phyloP scores from a whole-genome alignment of 2,888 invertebrate genomes.

The Mystacides longicornis region DNA sequence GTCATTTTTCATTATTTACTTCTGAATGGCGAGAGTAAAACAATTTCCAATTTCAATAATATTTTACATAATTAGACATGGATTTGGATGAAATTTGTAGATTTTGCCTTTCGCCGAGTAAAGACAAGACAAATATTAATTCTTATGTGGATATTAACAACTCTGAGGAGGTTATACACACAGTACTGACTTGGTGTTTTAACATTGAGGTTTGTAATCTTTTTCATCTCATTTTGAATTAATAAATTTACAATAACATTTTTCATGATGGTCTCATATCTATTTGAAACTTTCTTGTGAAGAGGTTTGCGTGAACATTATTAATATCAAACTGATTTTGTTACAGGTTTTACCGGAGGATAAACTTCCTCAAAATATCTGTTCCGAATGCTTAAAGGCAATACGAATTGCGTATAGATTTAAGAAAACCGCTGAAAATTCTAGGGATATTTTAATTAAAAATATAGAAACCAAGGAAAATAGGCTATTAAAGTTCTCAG shows the following conservation, averaged over 20 bases:
- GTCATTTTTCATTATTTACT: too few species aligned
- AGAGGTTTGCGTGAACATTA: neutral
- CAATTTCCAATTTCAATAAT: too few species aligned
- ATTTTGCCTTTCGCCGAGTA: constrained; percentile 37
- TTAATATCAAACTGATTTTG: neutral
- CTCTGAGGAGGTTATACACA: neutral
- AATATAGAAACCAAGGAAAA: constrained; percentile 12
- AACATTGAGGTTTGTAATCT: neutral
- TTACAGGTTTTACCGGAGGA: constrained; percentile 34
- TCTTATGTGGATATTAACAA: constrained; percentile 31
- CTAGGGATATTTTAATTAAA: constrained; percentile 34
- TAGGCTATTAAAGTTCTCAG: neutral
- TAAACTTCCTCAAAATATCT: constrained; percentile 37
- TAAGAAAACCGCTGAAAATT: constrained; percentile 41
- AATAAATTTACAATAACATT: neutral
- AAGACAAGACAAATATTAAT: constrained; percentile 39
- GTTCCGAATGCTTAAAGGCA: constrained; percentile 43
- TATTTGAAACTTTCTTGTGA: neutral
- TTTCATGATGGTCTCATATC: neutral
- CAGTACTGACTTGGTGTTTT: neutral
- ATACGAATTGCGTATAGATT: constrained; percentile 44
- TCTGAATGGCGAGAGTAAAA: too few species aligned
- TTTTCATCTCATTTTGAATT: neutral
- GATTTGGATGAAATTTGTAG: constrained; percentile 37
- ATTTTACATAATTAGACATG: too few species aligned